A percentile compares a stretch with the other conserved stretches of the same genome.
Evolutionary conservation across 2,888 invertebrate genomes (phyloP).

Genomic region (Caenorhabditis plicata): DNA sequence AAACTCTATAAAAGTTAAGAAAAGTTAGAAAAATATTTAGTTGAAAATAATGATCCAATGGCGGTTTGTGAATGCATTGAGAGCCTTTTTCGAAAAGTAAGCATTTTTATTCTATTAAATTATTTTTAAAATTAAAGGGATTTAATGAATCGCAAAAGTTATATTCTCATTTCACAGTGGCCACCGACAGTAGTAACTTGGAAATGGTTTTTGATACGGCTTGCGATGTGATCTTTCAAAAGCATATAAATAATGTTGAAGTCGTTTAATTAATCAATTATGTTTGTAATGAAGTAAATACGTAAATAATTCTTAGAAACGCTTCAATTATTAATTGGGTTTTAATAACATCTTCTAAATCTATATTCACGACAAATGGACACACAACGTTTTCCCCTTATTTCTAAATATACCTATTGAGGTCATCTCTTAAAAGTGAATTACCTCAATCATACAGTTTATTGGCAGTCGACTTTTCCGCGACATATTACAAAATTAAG

Average conservation of each 20-base stretch:
- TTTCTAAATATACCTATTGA: too few species aligned
- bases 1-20: background rate
- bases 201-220: slow-evolving; percentile 28
- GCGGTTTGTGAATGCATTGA: slow-evolving; percentile 28
- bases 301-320: background rate
- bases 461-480: too few species aligned
- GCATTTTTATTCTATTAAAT: slow-evolving; percentile 3
- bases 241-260: slow-evolving; percentile 9
- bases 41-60: slow-evolving; percentile 4
- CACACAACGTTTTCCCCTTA: too few species aligned
- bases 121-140: slow-evolving; percentile 6
- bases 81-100: slow-evolving; percentile 28
- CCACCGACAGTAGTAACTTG: slow-evolving; percentile 27
- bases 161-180: slow-evolving; percentile 30
- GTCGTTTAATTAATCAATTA: slow-evolving; percentile 8
- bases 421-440: too few species aligned
- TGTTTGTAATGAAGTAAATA: background rate
- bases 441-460: too few species aligned
- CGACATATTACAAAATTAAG: too few species aligned
- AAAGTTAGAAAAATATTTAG: background rate
- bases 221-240: slow-evolving; percentile 37
- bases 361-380: too few species aligned
- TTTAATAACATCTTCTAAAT: background rate
- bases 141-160: slow-evolving; percentile 6
- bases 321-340: background rate